Percentiles rank a stretch among this genome's conserved stretches.
phyloP scores from a whole-genome alignment of 2,888 invertebrate genomes.

The Scaptomyza reducta region DNA sequence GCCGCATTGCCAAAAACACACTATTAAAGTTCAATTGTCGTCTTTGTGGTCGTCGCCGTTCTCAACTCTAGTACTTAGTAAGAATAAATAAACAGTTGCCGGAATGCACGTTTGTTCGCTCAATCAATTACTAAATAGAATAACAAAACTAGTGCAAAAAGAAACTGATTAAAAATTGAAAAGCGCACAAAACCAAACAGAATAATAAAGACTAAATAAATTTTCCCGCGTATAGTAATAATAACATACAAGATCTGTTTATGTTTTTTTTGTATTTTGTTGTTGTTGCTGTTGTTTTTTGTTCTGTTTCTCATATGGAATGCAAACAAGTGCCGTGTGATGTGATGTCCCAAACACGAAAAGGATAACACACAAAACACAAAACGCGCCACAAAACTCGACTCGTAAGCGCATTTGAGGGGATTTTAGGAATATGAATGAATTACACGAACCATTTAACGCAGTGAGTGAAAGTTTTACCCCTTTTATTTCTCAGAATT shows the following conservation, averaged over 20 bases:
- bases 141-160: background rate
- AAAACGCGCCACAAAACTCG: background rate
- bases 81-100: constrained; percentile 4
- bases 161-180: background rate
- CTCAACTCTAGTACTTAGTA: constrained; percentile 19
- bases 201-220: constrained; percentile 6
- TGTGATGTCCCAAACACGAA: constrained; percentile 13
- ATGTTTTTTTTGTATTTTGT: constrained; percentile 1
- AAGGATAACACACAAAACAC: constrained; percentile 13
- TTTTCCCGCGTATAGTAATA: constrained; percentile 20
- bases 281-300: background rate
- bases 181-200: constrained; percentile 1
- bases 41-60: constrained; percentile 21
- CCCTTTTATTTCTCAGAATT: no score
- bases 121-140: background rate
- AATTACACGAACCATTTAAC: constrained; percentile 19
- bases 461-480: constrained; percentile 27
- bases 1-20: constrained; percentile 29
- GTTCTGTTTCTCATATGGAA: constrained; percentile 7
- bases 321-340: constrained; percentile 40
- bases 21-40: constrained; percentile 37
- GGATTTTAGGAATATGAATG: constrained; percentile 31
- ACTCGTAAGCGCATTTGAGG: constrained; percentile 14
- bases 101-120: no score
- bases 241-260: constrained; percentile 11